phyloP scores from a whole-genome alignment of 2,113 vertebrate species.

The Bos indicus region DNA sequence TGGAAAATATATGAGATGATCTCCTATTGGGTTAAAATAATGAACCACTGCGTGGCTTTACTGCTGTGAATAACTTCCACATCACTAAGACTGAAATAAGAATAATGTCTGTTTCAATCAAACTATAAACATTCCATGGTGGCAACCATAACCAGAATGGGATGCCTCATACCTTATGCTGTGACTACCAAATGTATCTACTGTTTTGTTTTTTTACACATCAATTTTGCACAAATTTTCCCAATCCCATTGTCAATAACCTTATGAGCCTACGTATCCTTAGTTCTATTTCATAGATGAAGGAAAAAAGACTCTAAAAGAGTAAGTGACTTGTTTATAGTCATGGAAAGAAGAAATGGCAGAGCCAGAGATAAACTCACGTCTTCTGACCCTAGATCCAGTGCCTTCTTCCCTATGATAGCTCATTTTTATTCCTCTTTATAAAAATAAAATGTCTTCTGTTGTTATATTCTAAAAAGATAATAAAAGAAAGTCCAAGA shows the following conservation, averaged over 20 bases:
- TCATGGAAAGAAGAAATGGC: background rate
- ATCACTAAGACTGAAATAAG: background rate
- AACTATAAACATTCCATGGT: background rate
- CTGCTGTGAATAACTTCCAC: background rate
- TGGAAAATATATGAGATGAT: slow-evolving; percentile 29
- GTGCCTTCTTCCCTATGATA: background rate
- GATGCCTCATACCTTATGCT: background rate
- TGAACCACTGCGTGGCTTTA: background rate
- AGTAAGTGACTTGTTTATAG: background rate
- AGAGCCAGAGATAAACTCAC: background rate
- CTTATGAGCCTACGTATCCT: background rate
- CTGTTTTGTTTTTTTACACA: background rate
- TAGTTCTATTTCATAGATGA: background rate
- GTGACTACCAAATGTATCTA: background rate
- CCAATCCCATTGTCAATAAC: background rate
- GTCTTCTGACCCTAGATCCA: background rate
- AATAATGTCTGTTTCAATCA: background rate
- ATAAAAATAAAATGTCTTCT: background rate
- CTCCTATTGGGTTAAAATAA: background rate
- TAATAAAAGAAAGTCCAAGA: background rate
- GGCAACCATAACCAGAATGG: background rate
- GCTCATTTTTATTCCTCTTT: background rate
- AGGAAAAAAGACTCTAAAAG: background rate
- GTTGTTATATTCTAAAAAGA: background rate
- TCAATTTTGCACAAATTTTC: background rate